Evolutionary conservation across 2,888 invertebrate genomes (phyloP), one percentile per base, ranked within the genome.

Genomic region (Plutella xylostella): DNA sequence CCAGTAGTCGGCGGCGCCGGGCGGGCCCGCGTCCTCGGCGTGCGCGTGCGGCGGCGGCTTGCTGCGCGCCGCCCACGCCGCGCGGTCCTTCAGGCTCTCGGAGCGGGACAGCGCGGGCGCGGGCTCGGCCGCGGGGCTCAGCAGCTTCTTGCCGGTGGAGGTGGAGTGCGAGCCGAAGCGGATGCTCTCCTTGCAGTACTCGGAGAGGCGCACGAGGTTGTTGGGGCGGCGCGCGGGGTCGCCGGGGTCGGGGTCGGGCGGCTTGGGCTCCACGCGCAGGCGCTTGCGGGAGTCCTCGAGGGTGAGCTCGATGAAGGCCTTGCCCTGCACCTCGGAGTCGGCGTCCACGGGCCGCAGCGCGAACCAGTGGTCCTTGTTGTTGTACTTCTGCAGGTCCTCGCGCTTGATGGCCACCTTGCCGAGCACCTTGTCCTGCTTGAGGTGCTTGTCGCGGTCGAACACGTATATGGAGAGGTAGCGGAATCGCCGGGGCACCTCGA

Each of bases 321-420:
- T 95, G 53, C 92, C 94, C 77, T 94, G 94, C 45, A 95, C 96
- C 78, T 96, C 96, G 0, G 93, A 92, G 71, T 95, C 94, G 2
- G 93, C 92, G 74, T 96, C 94, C 20, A 95, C 92, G 22, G 93
- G 90, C 59, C 90, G 87, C 70, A 94, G 77, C 43, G 93, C 89
- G 70, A 96, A 96, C 96, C 96, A 96, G 68, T 95, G 93, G 72
- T 96, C 96, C 65, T 93, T 94, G 68, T 93, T 92, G 76, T 95
- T 93, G 76, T 94, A 95, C 54, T 89, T 88, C 60, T 93, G 90
- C 55, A 96, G 82, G 62, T 96, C 94, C 67, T 94, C 94, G 50
- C 93, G 88, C 68, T 92, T 92, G 68, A 96, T 92, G 45, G 95
- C 93, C 52, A 96, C 95, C 58, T 83, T 83, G 31, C 93, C 93